A percentile compares a stretch with the other conserved stretches of the same genome.
Conservation (phyloP, 2,888 invertebrate species). For the Drosophila macrospina region DNA sequence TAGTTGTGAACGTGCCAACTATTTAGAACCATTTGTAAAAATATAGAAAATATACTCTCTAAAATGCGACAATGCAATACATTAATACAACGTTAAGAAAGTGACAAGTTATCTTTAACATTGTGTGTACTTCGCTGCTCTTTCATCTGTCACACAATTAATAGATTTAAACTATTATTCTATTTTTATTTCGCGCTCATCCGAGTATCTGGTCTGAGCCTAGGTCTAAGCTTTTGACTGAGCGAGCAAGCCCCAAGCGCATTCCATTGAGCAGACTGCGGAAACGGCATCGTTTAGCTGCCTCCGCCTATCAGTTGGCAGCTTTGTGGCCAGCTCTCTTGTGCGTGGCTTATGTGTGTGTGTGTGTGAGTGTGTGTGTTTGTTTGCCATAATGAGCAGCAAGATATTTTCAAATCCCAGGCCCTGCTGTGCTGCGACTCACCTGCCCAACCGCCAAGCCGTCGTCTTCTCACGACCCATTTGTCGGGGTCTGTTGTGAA, state of each 20-base stretch:
- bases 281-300: constrained; percentile 70
- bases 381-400: constrained; percentile 46
- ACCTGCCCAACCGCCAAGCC: constrained; percentile 1
- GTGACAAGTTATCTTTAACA: too few species aligned
- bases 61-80: too few species aligned
- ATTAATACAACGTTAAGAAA: background rate
- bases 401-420: constrained; percentile 57
- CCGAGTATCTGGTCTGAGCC: constrained; percentile 10
- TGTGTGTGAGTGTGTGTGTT: constrained; percentile 22
- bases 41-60: too few species aligned
- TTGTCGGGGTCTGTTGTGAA: constrained; percentile 36
- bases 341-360: constrained; percentile 6
- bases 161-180: constrained; percentile 20
- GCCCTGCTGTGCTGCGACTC: background rate
- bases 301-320: constrained; percentile 47
- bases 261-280: constrained; percentile 55
- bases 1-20: background rate
- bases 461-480: constrained; percentile 36
- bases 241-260: constrained; percentile 32
- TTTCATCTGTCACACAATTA: constrained; percentile 41
- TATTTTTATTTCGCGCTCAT: constrained; percentile 18
- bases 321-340: constrained; percentile 46
- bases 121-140: background rate
- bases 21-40: background rate
- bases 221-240: background rate